Percentiles rank a stretch among this genome's conserved stretches.
Evolutionary conservation across 1,140 invertebrate genomes (phyloP).

Genomic region (Hestina assimilis): DNA sequence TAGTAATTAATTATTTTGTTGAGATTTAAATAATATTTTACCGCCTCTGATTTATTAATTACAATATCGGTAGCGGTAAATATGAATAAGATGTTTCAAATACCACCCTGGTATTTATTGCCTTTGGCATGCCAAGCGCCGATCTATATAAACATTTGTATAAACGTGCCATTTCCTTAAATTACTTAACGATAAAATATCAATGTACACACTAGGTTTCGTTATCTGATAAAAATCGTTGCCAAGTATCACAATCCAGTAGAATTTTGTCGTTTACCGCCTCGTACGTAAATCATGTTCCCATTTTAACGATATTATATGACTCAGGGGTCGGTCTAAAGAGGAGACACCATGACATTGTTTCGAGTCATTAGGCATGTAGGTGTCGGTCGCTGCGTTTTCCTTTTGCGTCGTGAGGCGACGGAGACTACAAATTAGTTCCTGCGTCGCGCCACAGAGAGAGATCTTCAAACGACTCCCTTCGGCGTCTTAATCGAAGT

Average conservation of each 20-base stretch:
- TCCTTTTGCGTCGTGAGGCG: conserved; percentile 46
- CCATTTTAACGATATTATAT: conserved; percentile 31
- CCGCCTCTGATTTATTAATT: no score
- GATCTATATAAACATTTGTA: conserved; percentile 51
- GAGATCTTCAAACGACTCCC: conserved; percentile 47
- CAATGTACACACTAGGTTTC: conserved; percentile 26
- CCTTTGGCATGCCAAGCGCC: conserved; percentile 41
- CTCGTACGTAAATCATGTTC: conserved; percentile 28
- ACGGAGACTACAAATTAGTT: conserved; percentile 60
- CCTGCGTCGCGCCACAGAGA: conserved; percentile 36
- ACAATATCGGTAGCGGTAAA: conserved; percentile 1
- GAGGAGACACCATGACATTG: conserved; percentile 47
- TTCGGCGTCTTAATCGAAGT: conserved; percentile 55
- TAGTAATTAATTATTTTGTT: no score
- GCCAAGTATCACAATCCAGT: conserved; percentile 40
- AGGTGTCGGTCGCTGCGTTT: conserved; percentile 41
- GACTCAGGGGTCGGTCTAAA: conserved; percentile 36
- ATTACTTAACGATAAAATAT: conserved; percentile 63
- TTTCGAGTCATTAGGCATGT: conserved; percentile 59
- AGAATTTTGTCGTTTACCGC: conserved; percentile 31
- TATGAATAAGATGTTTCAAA: conserved; percentile 56
- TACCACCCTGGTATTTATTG: conserved; percentile 49
- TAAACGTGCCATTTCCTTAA: conserved; percentile 55
- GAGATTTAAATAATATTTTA: no score
- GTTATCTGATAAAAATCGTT: conserved; percentile 3